These are phyloP conservation scores for Arion vulgaris DNA, from an alignment of 1,140 invertebrate genomes.

Conservation along the genomic window DNA sequence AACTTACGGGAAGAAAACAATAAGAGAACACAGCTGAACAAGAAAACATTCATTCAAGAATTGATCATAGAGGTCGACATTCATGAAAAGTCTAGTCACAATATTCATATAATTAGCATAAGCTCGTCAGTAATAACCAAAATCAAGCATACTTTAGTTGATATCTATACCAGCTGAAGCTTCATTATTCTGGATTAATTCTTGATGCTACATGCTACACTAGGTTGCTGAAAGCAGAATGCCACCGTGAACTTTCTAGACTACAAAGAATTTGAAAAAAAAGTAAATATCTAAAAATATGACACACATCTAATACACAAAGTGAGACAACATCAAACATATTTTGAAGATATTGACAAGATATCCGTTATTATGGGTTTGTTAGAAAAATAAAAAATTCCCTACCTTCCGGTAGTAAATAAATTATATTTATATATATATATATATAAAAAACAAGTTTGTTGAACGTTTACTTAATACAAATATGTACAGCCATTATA, in stretches of 20 bases:
- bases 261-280: conserved; percentile 8
- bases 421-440: background rate
- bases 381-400: background rate
- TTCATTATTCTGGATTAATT: background rate
- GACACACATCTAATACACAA: background rate
- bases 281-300: too few relatives aligned
- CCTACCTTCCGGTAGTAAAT: background rate
- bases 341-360: background rate
- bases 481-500: background rate
- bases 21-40: background rate
- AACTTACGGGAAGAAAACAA: too few relatives aligned
- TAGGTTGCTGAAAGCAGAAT: background rate
- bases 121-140: background rate
- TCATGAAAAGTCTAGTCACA: background rate
- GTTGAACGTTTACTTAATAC: background rate
- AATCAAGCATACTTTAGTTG: background rate
- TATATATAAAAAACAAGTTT: background rate
- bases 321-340: conserved; percentile 1
- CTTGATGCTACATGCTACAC: background rate
- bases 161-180: background rate
- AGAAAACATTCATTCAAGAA: background rate
- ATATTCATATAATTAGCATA: background rate
- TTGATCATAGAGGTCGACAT: too few relatives aligned
- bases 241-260: conserved; percentile 10
- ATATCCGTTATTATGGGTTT: background rate